Evolutionary conservation across 1,140 invertebrate genomes (phyloP).

Genomic region (Drosophila teissieri): DNA sequence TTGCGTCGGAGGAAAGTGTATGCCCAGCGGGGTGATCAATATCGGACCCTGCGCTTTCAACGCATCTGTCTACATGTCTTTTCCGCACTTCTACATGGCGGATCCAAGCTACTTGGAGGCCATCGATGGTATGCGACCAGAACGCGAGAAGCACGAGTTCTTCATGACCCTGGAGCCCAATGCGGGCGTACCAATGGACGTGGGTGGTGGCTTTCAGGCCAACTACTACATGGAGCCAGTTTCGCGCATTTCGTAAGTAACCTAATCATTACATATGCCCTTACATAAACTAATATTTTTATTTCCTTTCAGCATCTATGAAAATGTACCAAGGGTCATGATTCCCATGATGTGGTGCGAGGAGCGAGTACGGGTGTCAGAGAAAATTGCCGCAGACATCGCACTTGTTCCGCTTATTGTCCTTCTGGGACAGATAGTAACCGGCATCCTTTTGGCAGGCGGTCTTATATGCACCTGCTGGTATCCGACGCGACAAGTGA

Average conservation of each 20-base stretch:
- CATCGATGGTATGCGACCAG: constrained; percentile 90
- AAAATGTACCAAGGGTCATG: constrained; percentile 88
- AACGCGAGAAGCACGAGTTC: constrained; percentile 89
- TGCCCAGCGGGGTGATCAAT: constrained; percentile 88
- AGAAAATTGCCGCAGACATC: constrained; percentile 85
- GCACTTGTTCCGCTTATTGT: constrained; percentile 70
- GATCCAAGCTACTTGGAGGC: constrained; percentile 88
- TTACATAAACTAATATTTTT: neutral
- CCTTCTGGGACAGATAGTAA: constrained; percentile 72
- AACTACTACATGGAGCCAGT: constrained; percentile 90
- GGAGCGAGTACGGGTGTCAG: constrained; percentile 87
- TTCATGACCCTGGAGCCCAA: constrained; percentile 90
- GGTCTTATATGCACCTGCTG: constrained; percentile 78
- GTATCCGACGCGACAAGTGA: constrained; percentile 75
- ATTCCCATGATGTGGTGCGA: constrained; percentile 92
- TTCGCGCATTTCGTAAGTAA: constrained; percentile 87
- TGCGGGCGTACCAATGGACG: constrained; percentile 90
- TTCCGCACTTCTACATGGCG: constrained; percentile 94
- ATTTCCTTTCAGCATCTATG: constrained; percentile 86
- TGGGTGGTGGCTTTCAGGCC: constrained; percentile 90
- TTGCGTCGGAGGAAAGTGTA: constrained; percentile 88
- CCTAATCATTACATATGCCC: neutral
- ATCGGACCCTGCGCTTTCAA: constrained; percentile 89
- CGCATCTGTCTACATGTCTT: constrained; percentile 92
- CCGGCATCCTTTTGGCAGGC: constrained; percentile 67